A percentile compares a stretch with the other conserved stretches of the same genome.
phyloP scores from a whole-genome alignment of 2,113 vertebrate genomes.

The Pangasianodon hypophthalmus region DNA sequence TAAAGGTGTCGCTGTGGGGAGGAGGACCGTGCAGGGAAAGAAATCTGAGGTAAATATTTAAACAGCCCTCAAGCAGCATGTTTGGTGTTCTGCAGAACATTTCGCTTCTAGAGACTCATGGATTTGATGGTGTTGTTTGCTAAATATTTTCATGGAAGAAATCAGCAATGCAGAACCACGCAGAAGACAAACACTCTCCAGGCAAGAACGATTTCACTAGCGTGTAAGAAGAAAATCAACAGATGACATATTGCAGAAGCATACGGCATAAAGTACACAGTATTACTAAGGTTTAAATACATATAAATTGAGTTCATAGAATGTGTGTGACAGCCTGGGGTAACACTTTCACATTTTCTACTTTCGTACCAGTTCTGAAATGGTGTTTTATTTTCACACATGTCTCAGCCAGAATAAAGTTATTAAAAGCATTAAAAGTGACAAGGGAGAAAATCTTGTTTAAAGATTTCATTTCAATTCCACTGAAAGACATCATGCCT shows the following conservation, averaged over 20 bases:
- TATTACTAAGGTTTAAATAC: neutral
- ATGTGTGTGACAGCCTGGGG: neutral
- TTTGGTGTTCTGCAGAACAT: conserved; percentile 58
- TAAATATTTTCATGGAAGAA: conserved; percentile 11
- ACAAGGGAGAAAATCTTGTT: neutral
- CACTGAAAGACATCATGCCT: neutral
- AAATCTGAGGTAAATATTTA: conserved; percentile 75
- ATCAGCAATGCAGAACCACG: neutral
- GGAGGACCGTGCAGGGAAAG: conserved; percentile 61
- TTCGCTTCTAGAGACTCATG: conserved; percentile 35
- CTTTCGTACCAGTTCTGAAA: neutral
- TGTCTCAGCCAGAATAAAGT: neutral
- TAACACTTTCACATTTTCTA: neutral
- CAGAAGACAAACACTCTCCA: neutral
- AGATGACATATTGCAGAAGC: neutral
- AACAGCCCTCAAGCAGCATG: conserved; percentile 66
- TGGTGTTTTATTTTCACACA: neutral
- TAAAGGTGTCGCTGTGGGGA: conserved; percentile 58
- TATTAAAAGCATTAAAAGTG: neutral
- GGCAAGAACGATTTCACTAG: neutral
- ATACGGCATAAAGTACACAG: neutral
- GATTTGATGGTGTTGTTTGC: conserved; percentile 4
- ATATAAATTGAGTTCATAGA: neutral
- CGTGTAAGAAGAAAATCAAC: neutral
- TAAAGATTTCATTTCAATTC: neutral